phyloP scores from a whole-genome alignment of 2,113 vertebrate genomes.

The Chionodraco myersi region DNA sequence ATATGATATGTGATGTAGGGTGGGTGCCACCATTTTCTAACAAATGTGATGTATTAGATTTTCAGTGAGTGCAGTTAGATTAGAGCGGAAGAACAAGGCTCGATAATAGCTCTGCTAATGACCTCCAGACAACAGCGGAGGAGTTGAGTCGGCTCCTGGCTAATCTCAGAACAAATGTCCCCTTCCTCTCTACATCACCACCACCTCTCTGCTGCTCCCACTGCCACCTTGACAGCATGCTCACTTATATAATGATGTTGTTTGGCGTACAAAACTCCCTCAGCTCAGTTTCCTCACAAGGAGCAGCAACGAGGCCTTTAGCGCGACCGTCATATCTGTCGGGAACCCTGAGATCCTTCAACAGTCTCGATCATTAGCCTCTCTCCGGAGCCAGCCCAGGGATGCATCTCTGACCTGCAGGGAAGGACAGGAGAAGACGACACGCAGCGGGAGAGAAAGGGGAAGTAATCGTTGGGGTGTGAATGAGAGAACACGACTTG shows the following conservation, averaged over 20 bases:
- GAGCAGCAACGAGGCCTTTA: slow-evolving; percentile 55
- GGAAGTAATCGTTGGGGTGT: slow-evolving; percentile 17
- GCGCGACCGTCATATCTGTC: slow-evolving; percentile 45
- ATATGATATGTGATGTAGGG: slow-evolving; percentile 31
- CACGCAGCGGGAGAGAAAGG: not conserved
- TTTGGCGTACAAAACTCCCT: slow-evolving; percentile 25
- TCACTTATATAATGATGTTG: slow-evolving; percentile 50
- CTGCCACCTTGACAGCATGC: slow-evolving; percentile 53
- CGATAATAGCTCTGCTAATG: slow-evolving; percentile 77
- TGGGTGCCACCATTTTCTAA: slow-evolving; percentile 24
- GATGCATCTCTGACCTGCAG: slow-evolving; percentile 40
- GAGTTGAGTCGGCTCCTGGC: slow-evolving; percentile 48
- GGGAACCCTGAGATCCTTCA: slow-evolving; percentile 43
- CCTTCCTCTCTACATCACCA: not conserved
- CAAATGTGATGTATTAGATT: slow-evolving; percentile 55
- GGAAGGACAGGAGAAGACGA: slow-evolving; percentile 1
- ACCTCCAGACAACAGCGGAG: slow-evolving; percentile 68
- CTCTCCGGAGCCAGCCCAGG: slow-evolving; percentile 29
- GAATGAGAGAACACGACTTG: slow-evolving; percentile 40
- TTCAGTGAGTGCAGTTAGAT: slow-evolving; percentile 57
- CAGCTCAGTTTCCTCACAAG: not conserved
- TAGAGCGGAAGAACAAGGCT: slow-evolving; percentile 61
- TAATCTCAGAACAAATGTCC: slow-evolving; percentile 68
- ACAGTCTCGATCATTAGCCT: slow-evolving; percentile 50
- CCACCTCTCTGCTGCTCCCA: slow-evolving; percentile 23